Percentiles rank a stretch among this genome's conserved stretches.
phyloP scores from a whole-genome alignment of 2,888 invertebrate genomes.

The Rhingia campestris region DNA sequence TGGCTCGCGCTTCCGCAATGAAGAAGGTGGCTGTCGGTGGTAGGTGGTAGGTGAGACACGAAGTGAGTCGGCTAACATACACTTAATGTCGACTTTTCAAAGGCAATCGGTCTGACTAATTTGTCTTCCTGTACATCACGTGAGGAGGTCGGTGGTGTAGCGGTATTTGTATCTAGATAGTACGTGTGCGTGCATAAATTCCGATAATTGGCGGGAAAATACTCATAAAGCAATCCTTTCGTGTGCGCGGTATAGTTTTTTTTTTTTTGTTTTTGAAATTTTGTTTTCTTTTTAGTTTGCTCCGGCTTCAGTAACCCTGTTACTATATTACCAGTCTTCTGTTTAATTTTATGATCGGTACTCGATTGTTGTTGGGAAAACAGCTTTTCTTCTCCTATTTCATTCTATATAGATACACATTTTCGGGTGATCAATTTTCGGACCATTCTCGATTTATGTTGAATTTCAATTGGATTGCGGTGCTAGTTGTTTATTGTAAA shows the following conservation, averaged over 20 bases:
- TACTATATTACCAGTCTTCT: constrained; percentile 12
- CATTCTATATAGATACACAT: constrained; percentile 39
- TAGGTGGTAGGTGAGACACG: neutral
- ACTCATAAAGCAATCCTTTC: constrained; percentile 81
- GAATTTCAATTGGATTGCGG: constrained; percentile 69
- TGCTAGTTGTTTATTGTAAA: constrained; percentile 65
- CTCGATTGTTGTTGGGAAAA: constrained; percentile 52
- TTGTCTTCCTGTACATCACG: constrained; percentile 55
- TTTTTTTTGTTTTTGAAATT: neutral
- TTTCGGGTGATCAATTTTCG: constrained; percentile 63
- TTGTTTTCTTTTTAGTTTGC: too few species aligned
- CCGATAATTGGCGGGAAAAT: constrained; percentile 81
- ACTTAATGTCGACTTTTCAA: constrained; percentile 38
- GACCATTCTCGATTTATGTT: constrained; percentile 37
- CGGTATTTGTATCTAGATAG: constrained; percentile 13
- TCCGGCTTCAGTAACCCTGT: constrained; percentile 8
- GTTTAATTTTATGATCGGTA: constrained; percentile 55
- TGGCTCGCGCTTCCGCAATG: constrained; percentile 33
- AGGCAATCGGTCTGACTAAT: constrained; percentile 42
- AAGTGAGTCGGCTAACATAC: constrained; percentile 11
- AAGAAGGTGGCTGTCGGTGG: neutral
- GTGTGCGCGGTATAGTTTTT: constrained; percentile 31
- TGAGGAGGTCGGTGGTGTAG: constrained; percentile 20
- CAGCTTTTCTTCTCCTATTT: constrained; percentile 21
- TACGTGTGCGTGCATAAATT: constrained; percentile 78